A percentile compares a stretch with the other conserved stretches of the same genome.
Conservation (phyloP, 2,888 invertebrate genomes). For the Aromia moschata region DNA sequence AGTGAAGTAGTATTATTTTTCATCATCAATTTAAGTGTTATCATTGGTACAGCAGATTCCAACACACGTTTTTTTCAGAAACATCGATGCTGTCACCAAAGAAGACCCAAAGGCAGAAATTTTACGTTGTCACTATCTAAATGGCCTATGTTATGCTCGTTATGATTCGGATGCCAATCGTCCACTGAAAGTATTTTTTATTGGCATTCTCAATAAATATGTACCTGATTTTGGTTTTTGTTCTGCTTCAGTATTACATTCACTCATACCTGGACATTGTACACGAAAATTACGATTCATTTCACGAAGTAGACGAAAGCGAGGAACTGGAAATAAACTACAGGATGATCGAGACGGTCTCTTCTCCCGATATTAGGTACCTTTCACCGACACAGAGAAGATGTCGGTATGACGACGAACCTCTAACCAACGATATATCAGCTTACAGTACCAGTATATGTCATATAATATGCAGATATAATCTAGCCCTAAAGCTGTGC, state of each 20-base stretch:
- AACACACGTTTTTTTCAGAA: slow-evolving; percentile 5
- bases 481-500: slow-evolving; percentile 65
- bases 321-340: slow-evolving; percentile 62
- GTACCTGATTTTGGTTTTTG: background rate
- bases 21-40: no score
- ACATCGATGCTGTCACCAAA: background rate
- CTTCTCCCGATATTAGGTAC: slow-evolving; percentile 63
- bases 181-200: slow-evolving; percentile 53
- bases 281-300: slow-evolving; percentile 60
- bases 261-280: slow-evolving; percentile 70
- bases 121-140: slow-evolving; percentile 60
- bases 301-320: slow-evolving; percentile 55
- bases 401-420: slow-evolving; percentile 69
- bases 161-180: slow-evolving; percentile 61
- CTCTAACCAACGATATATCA: slow-evolving; percentile 57
- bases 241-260: slow-evolving; percentile 65
- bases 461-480: slow-evolving; percentile 67
- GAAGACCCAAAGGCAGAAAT: background rate
- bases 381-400: slow-evolving; percentile 64
- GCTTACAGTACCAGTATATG: slow-evolving; percentile 70
- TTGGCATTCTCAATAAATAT: background rate
- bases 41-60: no score
- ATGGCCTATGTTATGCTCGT: slow-evolving; percentile 63
- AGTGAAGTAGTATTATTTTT: slow-evolving; percentile 53
- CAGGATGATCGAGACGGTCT: slow-evolving; percentile 64